phyloP scores from a whole-genome alignment of 1,140 invertebrate species.

The Drepana arcuata region DNA sequence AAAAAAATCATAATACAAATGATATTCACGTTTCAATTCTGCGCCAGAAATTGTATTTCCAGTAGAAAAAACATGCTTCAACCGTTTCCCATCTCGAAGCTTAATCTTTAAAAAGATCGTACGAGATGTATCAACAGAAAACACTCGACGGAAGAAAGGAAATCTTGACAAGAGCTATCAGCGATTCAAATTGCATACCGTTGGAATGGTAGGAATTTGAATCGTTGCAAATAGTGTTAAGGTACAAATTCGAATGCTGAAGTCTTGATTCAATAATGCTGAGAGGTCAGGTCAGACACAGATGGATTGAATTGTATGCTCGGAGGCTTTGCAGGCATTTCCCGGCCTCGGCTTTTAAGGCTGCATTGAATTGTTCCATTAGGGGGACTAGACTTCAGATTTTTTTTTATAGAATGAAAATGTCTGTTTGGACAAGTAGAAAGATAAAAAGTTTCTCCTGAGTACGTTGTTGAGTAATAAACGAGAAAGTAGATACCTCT shows the following conservation, averaged over 20 bases:
- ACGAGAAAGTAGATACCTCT: no score
- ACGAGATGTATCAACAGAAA: slow-evolving; percentile 8
- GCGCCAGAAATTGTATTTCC: no score
- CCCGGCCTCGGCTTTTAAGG: slow-evolving; percentile 1
- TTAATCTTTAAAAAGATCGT: slow-evolving; percentile 11
- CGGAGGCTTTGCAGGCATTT: slow-evolving; percentile 6
- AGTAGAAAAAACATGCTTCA: no score
- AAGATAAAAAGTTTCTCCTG: no score
- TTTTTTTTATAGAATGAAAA: no score
- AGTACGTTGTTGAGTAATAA: no score
- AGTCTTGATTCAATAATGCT: slow-evolving; percentile 6
- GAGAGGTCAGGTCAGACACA: slow-evolving; percentile 11
- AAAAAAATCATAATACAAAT: no score
- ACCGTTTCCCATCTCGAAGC: slow-evolving; percentile 9
- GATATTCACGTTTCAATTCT: no score
- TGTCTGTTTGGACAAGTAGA: no score
- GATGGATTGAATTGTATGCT: slow-evolving; percentile 10
- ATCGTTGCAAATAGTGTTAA: slow-evolving; percentile 4
- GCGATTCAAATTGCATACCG: slow-evolving; percentile 5
- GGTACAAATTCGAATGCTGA: slow-evolving; percentile 3
- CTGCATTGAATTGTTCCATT: no score
- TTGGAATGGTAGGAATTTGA: slow-evolving; percentile 2
- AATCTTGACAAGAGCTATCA: slow-evolving; percentile 8
- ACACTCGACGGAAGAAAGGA: slow-evolving; percentile 4
- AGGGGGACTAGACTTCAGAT: no score